Evolutionary conservation across 2,797 vertebrate genomes (phyloP), one percentile per base, ranked within the genome.

Genomic region (Chrosomus eos): DNA sequence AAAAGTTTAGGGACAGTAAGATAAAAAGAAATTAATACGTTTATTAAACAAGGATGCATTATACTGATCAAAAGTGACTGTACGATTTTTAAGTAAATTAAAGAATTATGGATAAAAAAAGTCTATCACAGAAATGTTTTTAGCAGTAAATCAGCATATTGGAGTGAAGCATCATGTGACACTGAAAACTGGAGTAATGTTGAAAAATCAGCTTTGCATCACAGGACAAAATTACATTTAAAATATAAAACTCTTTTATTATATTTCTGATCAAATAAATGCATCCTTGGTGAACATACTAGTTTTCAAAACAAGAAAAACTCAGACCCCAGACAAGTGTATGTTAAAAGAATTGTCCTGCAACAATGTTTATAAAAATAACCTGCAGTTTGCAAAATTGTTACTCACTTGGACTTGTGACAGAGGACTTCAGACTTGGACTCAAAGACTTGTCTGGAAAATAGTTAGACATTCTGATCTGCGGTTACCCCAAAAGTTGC

Each of bases 401-500:
- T n/a, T 55, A 0, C 23, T 40, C 23, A 76, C 33, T 58, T 76
- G 48, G 23, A 76, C 33, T 60, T 26, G 31, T 33, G 51, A n/a
- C 19, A 38, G 51, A 16, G 13, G 51, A 53, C 23, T 76, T n/a
- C 51, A 76, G 51, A 76, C 73, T 76, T 58, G 48, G 45, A 53
- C 48, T 74, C 48, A 74, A 14, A 55, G 11, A 26, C 23, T 26
- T 5, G 14, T 40, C 55, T 60, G 53, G 36, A 14, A 28, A 67
- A 80, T 31, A 36, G 2, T 55, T 55, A 21, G 48, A 38, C 16
- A 60, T n/a, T 71, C 7, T 60, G n/a, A 58, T 82, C 81, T 62
- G 55, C 43, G 40, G 38, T 82, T 62, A 73, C 21, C 53, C 23
- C 64, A 80, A 68, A 68, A 51, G 45, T 51, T 67, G 45, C 33